Conservation (phyloP, 2,888 invertebrate species). For the Gerris lacustris region DNA sequence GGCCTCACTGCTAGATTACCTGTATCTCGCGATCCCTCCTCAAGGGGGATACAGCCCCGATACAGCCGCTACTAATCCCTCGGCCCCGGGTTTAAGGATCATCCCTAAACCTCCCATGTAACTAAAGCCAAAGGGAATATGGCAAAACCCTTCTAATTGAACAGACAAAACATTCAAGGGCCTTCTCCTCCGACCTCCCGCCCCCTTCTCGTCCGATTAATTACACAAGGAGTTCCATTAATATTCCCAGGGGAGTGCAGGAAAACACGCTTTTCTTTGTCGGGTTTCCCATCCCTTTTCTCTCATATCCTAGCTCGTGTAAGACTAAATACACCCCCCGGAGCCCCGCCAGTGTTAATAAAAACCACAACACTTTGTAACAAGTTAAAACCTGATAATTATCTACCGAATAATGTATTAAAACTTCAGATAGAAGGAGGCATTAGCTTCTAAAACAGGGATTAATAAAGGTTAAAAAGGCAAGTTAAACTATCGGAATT, state of each 20-base stretch:
- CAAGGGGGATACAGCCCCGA: neutral
- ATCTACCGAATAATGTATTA: neutral
- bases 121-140: neutral
- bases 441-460: neutral
- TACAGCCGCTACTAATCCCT: neutral
- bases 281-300: neutral
- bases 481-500: neutral
- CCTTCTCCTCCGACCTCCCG: too few relatives aligned
- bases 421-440: neutral
- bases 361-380: neutral
- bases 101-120: neutral
- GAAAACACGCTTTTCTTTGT: neutral
- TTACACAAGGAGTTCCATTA: neutral
- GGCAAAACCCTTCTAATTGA: constrained; percentile 5
- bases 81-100: neutral
- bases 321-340: too few relatives aligned
- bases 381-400: neutral
- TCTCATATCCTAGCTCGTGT: neutral
- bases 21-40: neutral
- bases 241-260: neutral
- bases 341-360: neutral
- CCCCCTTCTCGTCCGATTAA: neutral
- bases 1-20: neutral
- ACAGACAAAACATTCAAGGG: neutral
- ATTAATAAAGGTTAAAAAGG: neutral